Base-by-base conservation (phyloP, 64 coral and sea anemone genomes). In the Montipora cactus region DNA sequence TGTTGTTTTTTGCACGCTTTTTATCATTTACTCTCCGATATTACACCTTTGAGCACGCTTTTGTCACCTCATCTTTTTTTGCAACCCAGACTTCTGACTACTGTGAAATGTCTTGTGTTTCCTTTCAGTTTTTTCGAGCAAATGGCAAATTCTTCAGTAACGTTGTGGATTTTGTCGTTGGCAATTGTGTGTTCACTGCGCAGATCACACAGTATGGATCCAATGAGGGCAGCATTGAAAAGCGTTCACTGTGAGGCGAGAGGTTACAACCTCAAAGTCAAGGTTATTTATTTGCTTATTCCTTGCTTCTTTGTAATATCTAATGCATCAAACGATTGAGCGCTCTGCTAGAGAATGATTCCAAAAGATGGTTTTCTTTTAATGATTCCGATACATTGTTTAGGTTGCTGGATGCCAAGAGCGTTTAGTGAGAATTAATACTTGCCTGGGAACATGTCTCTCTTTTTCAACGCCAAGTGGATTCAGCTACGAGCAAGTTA, bases 391-490 rank as follows among this genome's bases (percentile, higher is more conserved):
- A 68, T 13, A 16, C 64, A 18, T 18, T 18, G 64, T 68, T n/a
- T 19, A 55, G 21, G 87, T 89, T 19, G 70, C 9, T 9, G 87
- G 87, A 16, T 89, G 87, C 44, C 87, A 89, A 58, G 50, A 75
- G 49, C 51, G 87, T 2, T 21, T 10, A 8, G 87, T 89, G 15
- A 47, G 49, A 55, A 58, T 89, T 20, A 89, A 89, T 7, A 77
- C 75, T 5, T 89, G 87, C 59, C 5, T 89, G 16, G 87, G 87
- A n/a, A 77, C 73, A 21, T 89, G 87, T 9, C 20, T 89, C 28
- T 89, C 87, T 1, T 59, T 77, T 49, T 89, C 87, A 50, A 89
- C 72, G 73, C 87, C 87, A 77, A 46, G 69, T 5, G 87, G 87
- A 61, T 0, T 11, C 51, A 47, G 28, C 5, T 77, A 89, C 47